A percentile compares a stretch with the other conserved stretches of the same genome.
Evolutionary conservation across 2,113 vertebrate genomes (phyloP).

Genomic region (Pterocles gutturalis): DNA sequence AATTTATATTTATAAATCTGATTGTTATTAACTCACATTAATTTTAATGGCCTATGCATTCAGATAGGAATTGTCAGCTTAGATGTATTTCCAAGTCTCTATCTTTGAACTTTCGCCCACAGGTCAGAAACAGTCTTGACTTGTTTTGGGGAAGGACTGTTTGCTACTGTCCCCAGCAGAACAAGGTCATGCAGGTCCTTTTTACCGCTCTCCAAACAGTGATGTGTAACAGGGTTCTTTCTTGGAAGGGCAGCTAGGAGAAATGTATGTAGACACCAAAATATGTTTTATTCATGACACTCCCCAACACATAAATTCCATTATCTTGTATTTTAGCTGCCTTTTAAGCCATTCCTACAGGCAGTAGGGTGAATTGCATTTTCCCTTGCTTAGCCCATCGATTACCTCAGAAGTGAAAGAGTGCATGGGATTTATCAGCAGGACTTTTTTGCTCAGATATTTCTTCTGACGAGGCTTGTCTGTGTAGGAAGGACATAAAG

Average conservation of each 20-base stretch:
- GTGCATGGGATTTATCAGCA: neutral
- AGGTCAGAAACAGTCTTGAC: neutral
- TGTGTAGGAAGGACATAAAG: neutral
- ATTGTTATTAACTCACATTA: neutral
- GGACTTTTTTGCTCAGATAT: neutral
- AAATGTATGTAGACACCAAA: neutral
- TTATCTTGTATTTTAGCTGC: neutral
- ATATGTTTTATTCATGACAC: conserved; percentile 56
- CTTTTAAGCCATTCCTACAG: conserved; percentile 6
- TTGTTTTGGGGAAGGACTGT: neutral
- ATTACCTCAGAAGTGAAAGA: neutral
- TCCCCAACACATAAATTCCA: neutral
- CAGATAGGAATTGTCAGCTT: neutral
- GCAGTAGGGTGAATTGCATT: neutral
- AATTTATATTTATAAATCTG: neutral
- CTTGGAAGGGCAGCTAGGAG: neutral
- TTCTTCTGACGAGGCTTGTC: neutral
- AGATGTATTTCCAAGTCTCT: neutral
- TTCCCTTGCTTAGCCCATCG: neutral
- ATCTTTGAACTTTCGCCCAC: neutral
- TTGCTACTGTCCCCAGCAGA: neutral
- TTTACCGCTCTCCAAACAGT: neutral
- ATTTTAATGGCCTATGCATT: neutral
- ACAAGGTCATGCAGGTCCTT: neutral
- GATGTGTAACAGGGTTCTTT: neutral